Base-by-base conservation (phyloP, 2,113 vertebrate genomes). In the Cnemophilus loriae region DNA sequence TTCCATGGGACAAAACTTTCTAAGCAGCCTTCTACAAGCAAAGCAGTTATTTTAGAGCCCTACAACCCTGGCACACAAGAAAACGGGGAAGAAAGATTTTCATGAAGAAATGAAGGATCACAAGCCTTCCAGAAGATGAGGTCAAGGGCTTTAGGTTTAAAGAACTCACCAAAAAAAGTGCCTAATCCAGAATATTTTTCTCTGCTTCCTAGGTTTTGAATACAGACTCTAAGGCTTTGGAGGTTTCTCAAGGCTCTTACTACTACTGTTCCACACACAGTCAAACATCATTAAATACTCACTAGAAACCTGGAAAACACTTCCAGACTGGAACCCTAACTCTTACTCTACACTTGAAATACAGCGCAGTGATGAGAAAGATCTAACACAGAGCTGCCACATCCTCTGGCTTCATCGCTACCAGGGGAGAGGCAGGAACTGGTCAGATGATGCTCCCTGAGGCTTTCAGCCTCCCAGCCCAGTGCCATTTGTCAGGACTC, bases 331-430 rank as follows among this genome's bases (percentile, higher is more conserved):
- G 50, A 88, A 73, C 17, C 2, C 13, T 23, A 71, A 4, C 37
- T 61, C 57, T 44, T 49, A 61, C 0, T 0, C n/a, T 42, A 53
- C 9, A 19, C 49, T 71, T 41, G 47, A 60, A 64, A 84, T 87
- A 53, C 3, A 17, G 11, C 0, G 0, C 2, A 52, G 28, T 7
- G 8, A 76, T 9, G 2, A 73, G 22, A 42, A 35, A 27, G 26
- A 52, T 23, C 57, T 61, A 5, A 41, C 19, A 47, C 22, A n/a
- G 63, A 64, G 49, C 42, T 55, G 73, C 26, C 42, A 39, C 20
- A 64, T 49, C 44, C 61, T 42, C 53, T 69, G 71, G 49, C 46
- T 90, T 52, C 68, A 68, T 56, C 41, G 30, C 22, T 2, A 0
- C 57, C 27, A 35, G 15, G 19, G 47, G 47, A 93, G 56, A 84